These are phyloP conservation scores for Iphiclides podalirius DNA, from an alignment of 2,888 invertebrate species.

Conservation along the genomic window DNA sequence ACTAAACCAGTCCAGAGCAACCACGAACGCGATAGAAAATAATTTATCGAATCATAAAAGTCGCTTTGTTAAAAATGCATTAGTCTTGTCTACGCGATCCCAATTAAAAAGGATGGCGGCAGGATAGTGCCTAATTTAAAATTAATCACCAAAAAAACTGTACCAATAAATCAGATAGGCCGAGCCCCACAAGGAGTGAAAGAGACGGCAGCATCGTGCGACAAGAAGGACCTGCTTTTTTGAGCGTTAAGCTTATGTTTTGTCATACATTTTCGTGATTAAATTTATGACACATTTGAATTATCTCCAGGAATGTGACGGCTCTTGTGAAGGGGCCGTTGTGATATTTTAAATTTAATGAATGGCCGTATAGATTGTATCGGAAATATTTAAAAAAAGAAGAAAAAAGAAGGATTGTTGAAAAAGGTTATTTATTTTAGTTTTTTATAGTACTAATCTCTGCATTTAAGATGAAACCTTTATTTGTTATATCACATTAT, in stretches of 20 bases:
- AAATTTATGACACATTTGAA: conserved; percentile 8
- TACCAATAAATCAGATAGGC: conserved; percentile 59
- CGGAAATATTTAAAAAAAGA: no score
- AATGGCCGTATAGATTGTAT: no score
- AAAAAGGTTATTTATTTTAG: no score
- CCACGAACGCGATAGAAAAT: no score
- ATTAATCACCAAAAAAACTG: conserved; percentile 59
- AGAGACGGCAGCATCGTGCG: no score
- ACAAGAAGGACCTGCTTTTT: conserved; percentile 22
- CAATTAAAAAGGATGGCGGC: conserved; percentile 44
- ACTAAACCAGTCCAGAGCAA: no score
- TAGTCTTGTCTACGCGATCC: conserved; percentile 45
- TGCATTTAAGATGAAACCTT: no score
- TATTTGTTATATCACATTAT: no score
- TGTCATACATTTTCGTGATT: conserved; percentile 8
- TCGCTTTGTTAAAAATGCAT: conserved; percentile 58
- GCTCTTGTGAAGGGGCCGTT: background rate
- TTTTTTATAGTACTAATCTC: no score
- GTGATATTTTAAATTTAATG: no score
- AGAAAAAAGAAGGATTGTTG: no score
- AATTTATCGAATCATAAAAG: conserved; percentile 28
- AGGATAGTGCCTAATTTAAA: conserved; percentile 64
- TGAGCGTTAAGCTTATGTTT: background rate
- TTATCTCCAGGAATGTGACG: background rate
- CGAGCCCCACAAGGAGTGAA: conserved; percentile 42